phyloP scores from a whole-genome alignment of 2,797 vertebrate genomes.

The Australoheros facetus region DNA sequence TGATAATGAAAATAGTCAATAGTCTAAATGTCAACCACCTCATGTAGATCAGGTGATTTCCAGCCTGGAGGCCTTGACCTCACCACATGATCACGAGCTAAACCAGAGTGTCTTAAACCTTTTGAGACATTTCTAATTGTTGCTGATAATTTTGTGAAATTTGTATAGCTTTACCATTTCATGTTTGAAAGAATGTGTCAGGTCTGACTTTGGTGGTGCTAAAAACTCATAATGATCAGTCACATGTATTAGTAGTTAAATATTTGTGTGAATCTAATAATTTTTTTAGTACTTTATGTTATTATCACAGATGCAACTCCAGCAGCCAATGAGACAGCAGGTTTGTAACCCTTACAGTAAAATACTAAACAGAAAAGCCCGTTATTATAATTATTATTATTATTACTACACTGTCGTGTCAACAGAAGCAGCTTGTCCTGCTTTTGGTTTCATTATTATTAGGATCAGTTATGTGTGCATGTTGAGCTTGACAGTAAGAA shows the following conservation, averaged over 20 bases:
- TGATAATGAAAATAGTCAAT: too few species aligned
- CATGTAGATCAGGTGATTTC: not conserved
- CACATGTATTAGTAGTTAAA: too few species aligned
- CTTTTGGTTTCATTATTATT: not conserved
- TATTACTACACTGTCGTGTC: not conserved
- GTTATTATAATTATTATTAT: too few species aligned
- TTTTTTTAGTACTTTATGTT: not conserved
- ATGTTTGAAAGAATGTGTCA: not conserved
- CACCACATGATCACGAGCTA: not conserved
- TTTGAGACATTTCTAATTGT: rapidly evolving
- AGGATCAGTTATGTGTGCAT: not conserved
- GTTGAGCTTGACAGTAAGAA: not conserved
- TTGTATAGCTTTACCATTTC: not conserved
- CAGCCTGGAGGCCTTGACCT: not conserved
- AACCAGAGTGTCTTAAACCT: not conserved
- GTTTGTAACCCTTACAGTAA: not conserved
- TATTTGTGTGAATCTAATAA: too few species aligned
- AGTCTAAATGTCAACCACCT: not conserved
- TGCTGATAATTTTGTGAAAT: not conserved
- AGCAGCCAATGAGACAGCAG: not conserved
- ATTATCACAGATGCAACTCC: not conserved
- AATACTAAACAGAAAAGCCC: not conserved
- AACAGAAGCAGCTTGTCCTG: not conserved
- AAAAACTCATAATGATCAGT: too few species aligned
- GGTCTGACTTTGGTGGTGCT: not conserved